Conservation (phyloP, 2,113 vertebrate species). For the Ameiurus melas region DNA sequence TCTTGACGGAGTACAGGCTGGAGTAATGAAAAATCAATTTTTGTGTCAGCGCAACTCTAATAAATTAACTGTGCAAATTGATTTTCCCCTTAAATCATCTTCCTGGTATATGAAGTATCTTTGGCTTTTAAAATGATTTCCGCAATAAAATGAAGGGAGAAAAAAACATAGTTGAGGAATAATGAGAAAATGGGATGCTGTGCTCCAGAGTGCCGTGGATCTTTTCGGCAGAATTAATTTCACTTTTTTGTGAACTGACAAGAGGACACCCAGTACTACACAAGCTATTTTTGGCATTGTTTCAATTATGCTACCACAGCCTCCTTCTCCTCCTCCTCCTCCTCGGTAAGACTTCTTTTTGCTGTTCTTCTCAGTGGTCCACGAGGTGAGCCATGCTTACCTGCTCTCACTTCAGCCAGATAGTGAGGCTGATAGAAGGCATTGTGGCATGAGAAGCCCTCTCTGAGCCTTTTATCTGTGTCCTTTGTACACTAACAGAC, state of each 20-base stretch:
- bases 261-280: not conserved
- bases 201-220: not conserved
- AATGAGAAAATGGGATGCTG: conserved; percentile 9
- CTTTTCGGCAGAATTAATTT: not conserved
- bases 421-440: conserved; percentile 24
- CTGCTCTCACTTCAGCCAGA: conserved; percentile 12
- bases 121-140: not conserved
- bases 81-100: not conserved
- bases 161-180: not conserved
- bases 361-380: not conserved
- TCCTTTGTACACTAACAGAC: conserved; percentile 13
- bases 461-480: conserved; percentile 32
- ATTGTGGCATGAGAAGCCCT: conserved; percentile 19
- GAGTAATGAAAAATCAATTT: conserved; percentile 26
- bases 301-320: conserved; percentile 16
- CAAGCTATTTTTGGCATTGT: conserved; percentile 36
- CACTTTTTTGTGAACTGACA: not conserved
- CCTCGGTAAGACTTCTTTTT: not conserved
- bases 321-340: not conserved
- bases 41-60: not conserved
- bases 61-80: not conserved
- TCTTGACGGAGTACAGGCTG: not conserved
- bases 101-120: not conserved
- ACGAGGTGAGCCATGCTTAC: not conserved
- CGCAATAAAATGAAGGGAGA: not conserved